A percentile compares a stretch with the other conserved stretches of the same genome.
Evolutionary conservation across 2,888 invertebrate species (phyloP).

Genomic region (Clanis bilineata): DNA sequence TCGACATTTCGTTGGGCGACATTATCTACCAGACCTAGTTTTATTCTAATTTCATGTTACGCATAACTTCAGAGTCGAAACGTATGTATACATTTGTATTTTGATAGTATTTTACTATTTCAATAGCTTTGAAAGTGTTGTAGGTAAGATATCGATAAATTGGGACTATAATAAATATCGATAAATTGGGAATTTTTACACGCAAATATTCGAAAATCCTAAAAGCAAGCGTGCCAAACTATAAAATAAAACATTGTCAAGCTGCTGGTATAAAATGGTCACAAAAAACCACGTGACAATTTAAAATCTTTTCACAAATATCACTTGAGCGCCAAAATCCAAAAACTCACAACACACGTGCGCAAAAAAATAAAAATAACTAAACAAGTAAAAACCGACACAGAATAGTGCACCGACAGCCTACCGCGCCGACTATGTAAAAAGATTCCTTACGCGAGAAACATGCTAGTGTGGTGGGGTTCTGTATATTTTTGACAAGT

Average conservation of each 20-base stretch:
- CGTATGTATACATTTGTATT: no score
- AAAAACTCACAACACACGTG: constrained; percentile 36
- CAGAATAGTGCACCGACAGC: constrained; percentile 39
- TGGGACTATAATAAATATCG: no score
- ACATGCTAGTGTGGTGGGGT: neutral
- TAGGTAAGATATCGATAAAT: no score
- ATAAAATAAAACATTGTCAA: neutral
- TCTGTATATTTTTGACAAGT: neutral
- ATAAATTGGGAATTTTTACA: no score
- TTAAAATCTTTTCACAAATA: constrained; percentile 13
- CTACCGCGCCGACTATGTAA: constrained; percentile 36
- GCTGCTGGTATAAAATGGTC: neutral
- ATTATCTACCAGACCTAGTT: no score
- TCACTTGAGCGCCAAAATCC: constrained; percentile 23
- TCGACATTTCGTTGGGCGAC: no score
- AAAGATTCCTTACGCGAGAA: constrained; percentile 20
- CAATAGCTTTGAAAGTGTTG: no score
- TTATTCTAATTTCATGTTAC: no score
- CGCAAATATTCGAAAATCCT: no score
- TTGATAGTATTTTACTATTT: no score
- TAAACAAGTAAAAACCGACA: constrained; percentile 40
- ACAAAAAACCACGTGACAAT: neutral
- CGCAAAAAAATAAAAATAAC: constrained; percentile 28
- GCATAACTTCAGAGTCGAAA: no score
- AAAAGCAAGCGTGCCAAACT: no score